Percentiles rank a stretch among this genome's conserved stretches.
Evolutionary conservation across 2,797 vertebrate genomes (phyloP).

Genomic region (Sebastes vulpes): DNA sequence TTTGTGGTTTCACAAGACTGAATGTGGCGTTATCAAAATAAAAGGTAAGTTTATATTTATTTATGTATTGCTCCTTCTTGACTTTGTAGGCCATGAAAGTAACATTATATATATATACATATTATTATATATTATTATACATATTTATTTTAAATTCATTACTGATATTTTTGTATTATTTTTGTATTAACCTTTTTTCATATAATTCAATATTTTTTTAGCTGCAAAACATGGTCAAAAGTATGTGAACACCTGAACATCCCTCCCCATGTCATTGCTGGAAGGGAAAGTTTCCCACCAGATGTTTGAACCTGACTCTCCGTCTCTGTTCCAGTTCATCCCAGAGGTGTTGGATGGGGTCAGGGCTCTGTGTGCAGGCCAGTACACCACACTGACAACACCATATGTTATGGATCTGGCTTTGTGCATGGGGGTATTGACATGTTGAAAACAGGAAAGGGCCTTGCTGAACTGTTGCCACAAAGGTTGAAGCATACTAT

Average conservation of each 20-base stretch:
- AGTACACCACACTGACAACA: neutral
- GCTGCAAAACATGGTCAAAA: neutral
- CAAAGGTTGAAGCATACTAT: neutral
- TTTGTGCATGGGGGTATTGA: neutral
- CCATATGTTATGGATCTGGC: neutral
- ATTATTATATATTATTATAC: neutral
- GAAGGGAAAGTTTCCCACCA: neutral
- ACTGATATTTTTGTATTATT: neutral
- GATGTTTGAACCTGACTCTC: neutral
- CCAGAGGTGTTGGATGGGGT: too few relatives aligned
- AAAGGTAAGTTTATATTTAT: neutral
- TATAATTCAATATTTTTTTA: neutral
- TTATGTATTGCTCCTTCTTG: neutral
- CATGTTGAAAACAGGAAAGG: neutral
- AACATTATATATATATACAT: neutral
- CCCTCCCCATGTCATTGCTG: neutral
- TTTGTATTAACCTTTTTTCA: neutral
- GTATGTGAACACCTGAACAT: too few relatives aligned
- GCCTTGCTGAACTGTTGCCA: neutral
- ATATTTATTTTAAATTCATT: neutral
- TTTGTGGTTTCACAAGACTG: conserved; percentile 20
- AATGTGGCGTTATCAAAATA: conserved; percentile 10
- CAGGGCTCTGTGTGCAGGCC: too few relatives aligned
- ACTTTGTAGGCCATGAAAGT: neutral
- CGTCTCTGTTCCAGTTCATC: too few relatives aligned